These are phyloP conservation scores for Brevimyrus niger DNA, from an alignment of 2,113 vertebrate species.

Conservation along the genomic window DNA sequence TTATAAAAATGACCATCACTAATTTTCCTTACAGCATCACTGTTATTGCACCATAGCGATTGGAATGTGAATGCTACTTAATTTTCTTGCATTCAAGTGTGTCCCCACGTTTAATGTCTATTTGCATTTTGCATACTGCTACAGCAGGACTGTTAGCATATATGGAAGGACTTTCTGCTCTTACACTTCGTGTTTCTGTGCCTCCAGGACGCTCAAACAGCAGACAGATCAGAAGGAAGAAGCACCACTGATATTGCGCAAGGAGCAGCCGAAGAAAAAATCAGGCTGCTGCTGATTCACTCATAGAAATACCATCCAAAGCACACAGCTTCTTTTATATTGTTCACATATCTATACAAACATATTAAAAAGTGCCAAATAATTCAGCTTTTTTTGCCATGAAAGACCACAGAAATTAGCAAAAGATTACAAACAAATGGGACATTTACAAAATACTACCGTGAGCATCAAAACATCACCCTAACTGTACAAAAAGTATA, in stretches of 20 bases:
- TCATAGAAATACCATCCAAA: background rate
- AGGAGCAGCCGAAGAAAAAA: conserved; percentile 49
- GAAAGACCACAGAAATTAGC: background rate
- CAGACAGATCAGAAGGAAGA: conserved; percentile 45
- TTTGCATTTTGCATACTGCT: background rate
- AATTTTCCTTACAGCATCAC: background rate
- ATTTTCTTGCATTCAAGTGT: background rate
- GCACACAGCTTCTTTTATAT: background rate
- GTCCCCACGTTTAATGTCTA: background rate
- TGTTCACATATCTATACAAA: background rate
- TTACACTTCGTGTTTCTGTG: conserved; percentile 25
- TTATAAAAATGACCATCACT: background rate
- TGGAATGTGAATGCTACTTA: background rate
- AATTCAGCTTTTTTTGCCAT: background rate
- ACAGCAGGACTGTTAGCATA: background rate
- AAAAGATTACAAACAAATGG: background rate
- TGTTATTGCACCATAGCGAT: background rate
- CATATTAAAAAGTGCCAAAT: background rate
- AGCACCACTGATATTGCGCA: conserved; percentile 44
- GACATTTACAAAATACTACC: background rate
- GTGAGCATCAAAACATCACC: background rate
- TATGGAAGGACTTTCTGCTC: background rate
- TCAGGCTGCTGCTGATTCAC: conserved; percentile 67
- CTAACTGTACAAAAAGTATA: background rate
- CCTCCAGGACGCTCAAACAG: conserved; percentile 65